Evolutionary conservation across 2,888 invertebrate genomes (phyloP), one percentile per base, ranked within the genome.

Genomic region (Diarsia rubi): DNA sequence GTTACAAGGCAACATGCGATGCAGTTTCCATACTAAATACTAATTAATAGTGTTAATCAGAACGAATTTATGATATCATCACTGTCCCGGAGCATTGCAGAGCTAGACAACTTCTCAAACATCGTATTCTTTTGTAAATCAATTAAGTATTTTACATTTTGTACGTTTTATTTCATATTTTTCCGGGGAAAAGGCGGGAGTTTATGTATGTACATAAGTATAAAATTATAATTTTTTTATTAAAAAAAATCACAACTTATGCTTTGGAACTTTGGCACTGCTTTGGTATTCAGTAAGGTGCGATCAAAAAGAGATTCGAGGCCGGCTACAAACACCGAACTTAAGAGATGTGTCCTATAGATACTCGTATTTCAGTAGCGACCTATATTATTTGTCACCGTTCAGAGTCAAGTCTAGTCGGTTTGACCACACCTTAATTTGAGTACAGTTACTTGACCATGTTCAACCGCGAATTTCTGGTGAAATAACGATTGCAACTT

Each of bases 11-110:
- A 70, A 78, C 75, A 62, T 66, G 62, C 45, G 16, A 74, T 86
- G 71, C 77, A 76, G 60, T 80, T 83, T 47, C n/a, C 63, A 73
- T 83, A 67, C 69, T 67, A 73, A 81, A 47, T 72, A 78, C 70
- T 67, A 52, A 63, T 75, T 78, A 73, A 67, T n/a, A 65, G 47
- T 66, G 65, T 62, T 75, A 59, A 81, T 79, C 37, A 76, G 62
- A 59, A 72, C 54, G 44, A 77, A 80, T 73, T 69, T 62, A 79
- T 78, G 73, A 80, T 66, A 81, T 84, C 70, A 84, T 84, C 69
- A 68, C 31, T 31, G 57, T 44, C 37, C 52, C 27, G 47, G 37
- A 62, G 47, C 21, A 45, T 19, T 21, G 47, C 49, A 24, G 31
- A 44, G 42, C 54, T 52, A 37, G 14, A 44, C n/a, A 65, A 79